Percentiles rank a stretch among this genome's conserved stretches.
Conservation (phyloP, 1,140 invertebrate genomes). For the Cryptotermes secundus region DNA sequence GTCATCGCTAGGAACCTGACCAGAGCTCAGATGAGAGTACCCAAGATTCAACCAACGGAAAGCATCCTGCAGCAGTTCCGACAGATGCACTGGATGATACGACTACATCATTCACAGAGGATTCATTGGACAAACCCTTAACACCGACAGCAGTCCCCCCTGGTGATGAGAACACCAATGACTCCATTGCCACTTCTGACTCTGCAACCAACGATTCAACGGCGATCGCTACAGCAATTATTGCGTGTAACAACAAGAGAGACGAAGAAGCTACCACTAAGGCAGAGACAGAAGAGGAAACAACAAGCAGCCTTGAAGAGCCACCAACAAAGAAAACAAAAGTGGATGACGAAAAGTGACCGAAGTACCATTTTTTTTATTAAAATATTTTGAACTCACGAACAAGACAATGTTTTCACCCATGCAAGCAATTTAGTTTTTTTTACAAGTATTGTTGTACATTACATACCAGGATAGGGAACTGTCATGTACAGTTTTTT, state of each 20-base stretch:
- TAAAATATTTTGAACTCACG: conserved; percentile 25
- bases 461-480: conserved; percentile 10
- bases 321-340: conserved; percentile 47
- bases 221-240: conserved; percentile 6
- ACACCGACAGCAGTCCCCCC: conserved; percentile 44
- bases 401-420: conserved; percentile 20
- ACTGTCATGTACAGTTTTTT: neutral
- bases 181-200: conserved; percentile 39
- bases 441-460: neutral
- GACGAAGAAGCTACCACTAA: conserved; percentile 46
- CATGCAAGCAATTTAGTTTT: conserved; percentile 24
- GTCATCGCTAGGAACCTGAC: conserved; percentile 35
- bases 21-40: conserved; percentile 56
- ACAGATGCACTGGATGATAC: conserved; percentile 57
- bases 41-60: conserved; percentile 50
- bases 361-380: conserved; percentile 35
- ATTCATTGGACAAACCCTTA: conserved; percentile 61
- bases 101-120: conserved; percentile 69
- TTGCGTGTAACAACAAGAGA: conserved; percentile 24
- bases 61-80: conserved; percentile 50
- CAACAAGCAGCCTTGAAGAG: conserved; percentile 41
- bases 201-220: conserved; percentile 38
- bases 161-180: conserved; percentile 38
- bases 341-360: conserved; percentile 49
- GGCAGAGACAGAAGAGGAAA: conserved; percentile 42